A percentile compares a stretch with the other conserved stretches of the same genome.
Evolutionary conservation across 2,113 vertebrate genomes (phyloP).

Genomic region (Petroica traversi): DNA sequence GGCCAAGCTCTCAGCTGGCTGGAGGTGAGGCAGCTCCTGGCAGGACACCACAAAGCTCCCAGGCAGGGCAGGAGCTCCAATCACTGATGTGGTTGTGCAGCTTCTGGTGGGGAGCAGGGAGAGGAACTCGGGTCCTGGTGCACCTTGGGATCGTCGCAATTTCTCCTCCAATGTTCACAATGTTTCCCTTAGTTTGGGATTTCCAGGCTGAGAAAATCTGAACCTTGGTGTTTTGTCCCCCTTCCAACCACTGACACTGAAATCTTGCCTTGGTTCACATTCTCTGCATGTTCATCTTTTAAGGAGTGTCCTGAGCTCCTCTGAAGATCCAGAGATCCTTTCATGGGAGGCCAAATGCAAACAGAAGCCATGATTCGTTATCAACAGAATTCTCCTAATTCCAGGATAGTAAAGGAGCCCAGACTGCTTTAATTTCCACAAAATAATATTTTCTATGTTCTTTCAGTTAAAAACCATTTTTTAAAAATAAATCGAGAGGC

Average conservation of each 20-base stretch:
- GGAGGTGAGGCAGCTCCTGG: background rate
- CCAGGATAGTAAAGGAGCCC: background rate
- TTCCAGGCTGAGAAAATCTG: background rate
- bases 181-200: background rate
- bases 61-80: background rate
- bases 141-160: rapidly evolving
- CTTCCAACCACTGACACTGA: rapidly evolving
- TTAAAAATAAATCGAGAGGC: background rate
- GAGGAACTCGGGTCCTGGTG: background rate
- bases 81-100: background rate
- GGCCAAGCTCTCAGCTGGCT: background rate
- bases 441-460: background rate
- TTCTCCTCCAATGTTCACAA: background rate
- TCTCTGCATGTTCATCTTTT: background rate
- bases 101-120: background rate
- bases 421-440: background rate
- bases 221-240: rapidly evolving
- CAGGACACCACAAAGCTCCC: background rate
- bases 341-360: background rate
- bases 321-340: background rate
- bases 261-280: background rate
- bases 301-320: background rate
- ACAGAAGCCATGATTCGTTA: background rate
- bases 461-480: rapidly evolving
- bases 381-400: background rate